Conservation (phyloP, 2,113 vertebrate genomes). For the Oryzias woworae region DNA sequence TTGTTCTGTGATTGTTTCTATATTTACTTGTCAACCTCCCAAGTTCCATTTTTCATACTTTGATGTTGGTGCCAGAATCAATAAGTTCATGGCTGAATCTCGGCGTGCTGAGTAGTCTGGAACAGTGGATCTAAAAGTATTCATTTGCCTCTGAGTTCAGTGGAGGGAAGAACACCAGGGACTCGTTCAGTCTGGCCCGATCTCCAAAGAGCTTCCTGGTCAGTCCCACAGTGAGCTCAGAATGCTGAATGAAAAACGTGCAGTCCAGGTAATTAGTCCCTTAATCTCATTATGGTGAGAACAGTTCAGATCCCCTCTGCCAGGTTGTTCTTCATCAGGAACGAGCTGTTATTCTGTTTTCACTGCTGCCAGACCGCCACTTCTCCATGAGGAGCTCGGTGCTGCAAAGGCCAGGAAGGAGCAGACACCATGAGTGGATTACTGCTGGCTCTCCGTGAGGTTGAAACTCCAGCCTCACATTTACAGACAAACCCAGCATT, state of each 20-base stretch:
- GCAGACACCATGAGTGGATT: neutral
- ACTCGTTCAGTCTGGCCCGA: conserved; percentile 40
- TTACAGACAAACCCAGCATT: neutral
- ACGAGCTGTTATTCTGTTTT: conserved; percentile 59
- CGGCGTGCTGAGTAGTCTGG: conserved; percentile 8
- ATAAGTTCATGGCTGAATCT: conserved; percentile 36
- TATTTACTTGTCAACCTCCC: conserved; percentile 22
- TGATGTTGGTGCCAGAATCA: conserved; percentile 36
- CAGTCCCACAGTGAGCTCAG: conserved; percentile 42
- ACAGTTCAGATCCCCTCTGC: conserved; percentile 68
- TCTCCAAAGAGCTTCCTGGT: conserved; percentile 52
- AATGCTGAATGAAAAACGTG: conserved; percentile 45
- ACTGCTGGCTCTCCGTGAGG: neutral
- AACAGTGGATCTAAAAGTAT: conserved; percentile 30
- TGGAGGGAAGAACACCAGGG: conserved; percentile 47
- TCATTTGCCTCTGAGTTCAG: conserved; percentile 57
- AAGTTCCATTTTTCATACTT: conserved; percentile 15
- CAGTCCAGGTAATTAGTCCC: conserved; percentile 74
- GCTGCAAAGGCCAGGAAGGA: conserved; percentile 63
- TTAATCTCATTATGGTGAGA: conserved; percentile 76
- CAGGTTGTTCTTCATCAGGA: conserved; percentile 53
- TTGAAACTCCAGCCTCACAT: too few species aligned
- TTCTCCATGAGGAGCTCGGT: conserved; percentile 45
- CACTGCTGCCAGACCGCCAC: conserved; percentile 56
- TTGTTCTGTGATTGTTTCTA: conserved; percentile 33